Conservation (phyloP, 1,140 invertebrate species). For the Brachionus paranguensis region DNA sequence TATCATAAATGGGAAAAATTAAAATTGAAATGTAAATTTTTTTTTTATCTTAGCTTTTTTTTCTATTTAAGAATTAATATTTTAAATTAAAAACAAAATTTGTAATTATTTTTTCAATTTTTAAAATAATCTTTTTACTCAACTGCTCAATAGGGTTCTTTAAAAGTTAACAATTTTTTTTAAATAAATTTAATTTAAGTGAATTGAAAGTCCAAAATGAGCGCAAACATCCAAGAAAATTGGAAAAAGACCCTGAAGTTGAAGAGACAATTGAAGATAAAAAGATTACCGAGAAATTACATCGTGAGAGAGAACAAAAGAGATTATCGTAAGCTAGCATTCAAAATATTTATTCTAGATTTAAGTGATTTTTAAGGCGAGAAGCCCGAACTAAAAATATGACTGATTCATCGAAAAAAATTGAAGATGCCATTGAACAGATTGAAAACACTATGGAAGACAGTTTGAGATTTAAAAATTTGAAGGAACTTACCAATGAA, state of each 20-base stretch:
- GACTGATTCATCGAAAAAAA: conserved; percentile 25
- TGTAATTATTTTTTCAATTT: not conserved
- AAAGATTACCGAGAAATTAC: not conserved
- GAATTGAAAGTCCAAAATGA: not conserved
- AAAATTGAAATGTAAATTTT: too few species aligned
- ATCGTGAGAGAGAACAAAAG: conserved; percentile 30
- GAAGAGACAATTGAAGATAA: conserved; percentile 30
- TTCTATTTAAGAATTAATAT: too few species aligned
- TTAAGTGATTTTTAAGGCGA: not conserved
- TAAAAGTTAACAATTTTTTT: too few species aligned
- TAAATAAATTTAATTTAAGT: not conserved
- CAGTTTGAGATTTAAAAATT: conserved; percentile 19
- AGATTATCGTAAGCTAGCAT: not conserved
- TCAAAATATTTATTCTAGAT: not conserved
- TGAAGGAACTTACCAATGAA: conserved; percentile 5
- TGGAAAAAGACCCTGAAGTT: conserved; percentile 12
- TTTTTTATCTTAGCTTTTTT: too few species aligned
- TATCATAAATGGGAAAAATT: too few species aligned
- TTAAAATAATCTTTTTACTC: not conserved
- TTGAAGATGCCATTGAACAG: conserved; percentile 24
- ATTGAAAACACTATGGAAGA: conserved; percentile 33
- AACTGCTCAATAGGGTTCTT: too few species aligned
- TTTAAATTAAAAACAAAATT: too few species aligned
- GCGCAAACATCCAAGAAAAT: not conserved
- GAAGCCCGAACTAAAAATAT: conserved; percentile 31